Percentiles rank a stretch among this genome's conserved stretches.
Evolutionary conservation across 2,797 vertebrate species (phyloP).

Genomic region (Phoxinus dragarum): DNA sequence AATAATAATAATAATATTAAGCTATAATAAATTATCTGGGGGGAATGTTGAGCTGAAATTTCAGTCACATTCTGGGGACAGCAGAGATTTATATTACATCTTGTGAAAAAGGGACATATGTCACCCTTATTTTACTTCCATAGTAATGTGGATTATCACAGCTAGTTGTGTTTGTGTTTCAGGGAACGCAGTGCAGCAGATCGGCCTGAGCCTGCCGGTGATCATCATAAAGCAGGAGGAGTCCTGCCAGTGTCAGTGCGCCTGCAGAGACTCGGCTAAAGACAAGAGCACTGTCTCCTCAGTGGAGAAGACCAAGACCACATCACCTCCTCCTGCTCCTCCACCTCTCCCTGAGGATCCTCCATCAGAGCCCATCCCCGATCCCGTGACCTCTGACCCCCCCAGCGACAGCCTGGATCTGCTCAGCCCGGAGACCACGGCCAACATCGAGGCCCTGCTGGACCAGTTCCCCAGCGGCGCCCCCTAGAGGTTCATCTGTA

Average conservation of each 20-base stretch:
- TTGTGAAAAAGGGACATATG: too few relatives aligned
- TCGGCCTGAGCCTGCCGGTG: slow-evolving; percentile 96
- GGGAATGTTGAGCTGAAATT: too few relatives aligned
- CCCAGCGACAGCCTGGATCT: slow-evolving; percentile 87
- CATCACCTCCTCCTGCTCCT: slow-evolving; percentile 55
- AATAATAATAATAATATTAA: too few relatives aligned
- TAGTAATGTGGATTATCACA: too few relatives aligned
- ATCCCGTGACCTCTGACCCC: slow-evolving; percentile 61
- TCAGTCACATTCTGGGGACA: too few relatives aligned
- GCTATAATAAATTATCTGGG: too few relatives aligned
- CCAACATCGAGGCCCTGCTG: slow-evolving; percentile 89
- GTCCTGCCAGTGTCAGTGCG: slow-evolving; percentile 97
- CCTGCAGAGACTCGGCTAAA: slow-evolving; percentile 93
- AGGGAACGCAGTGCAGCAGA: slow-evolving; percentile 96
- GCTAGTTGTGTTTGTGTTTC: slow-evolving; percentile 36
- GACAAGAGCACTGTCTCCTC: slow-evolving; percentile 82
- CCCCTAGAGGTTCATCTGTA: slow-evolving; percentile 73
- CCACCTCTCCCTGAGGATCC: slow-evolving; percentile 71
- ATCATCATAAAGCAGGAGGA: slow-evolving; percentile 99
- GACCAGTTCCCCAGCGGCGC: slow-evolving; percentile 84
- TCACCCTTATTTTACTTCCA: too few relatives aligned
- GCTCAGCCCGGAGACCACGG: slow-evolving; percentile 86
- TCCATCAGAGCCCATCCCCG: slow-evolving; percentile 71
- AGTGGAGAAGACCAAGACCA: slow-evolving; percentile 63
- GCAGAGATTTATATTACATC: too few relatives aligned